Percentiles rank a stretch among this genome's conserved stretches.
Conservation (phyloP, 1,140 invertebrate genomes). For the Neomicropteryx cornuta region DNA sequence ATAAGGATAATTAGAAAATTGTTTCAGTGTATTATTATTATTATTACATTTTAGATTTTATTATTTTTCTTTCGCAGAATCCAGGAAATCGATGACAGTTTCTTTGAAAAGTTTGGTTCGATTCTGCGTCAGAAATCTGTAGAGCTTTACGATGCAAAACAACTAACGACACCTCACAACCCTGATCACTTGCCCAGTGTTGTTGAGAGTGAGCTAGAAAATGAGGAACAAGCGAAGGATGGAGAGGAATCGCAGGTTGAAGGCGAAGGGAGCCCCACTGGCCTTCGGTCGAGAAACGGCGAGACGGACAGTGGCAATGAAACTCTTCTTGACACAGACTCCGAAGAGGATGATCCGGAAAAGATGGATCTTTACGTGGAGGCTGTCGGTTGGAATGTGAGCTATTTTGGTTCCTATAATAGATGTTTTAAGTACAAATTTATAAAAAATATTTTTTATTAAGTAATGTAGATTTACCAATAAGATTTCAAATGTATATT, state of each 20-base stretch:
- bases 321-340: constrained; percentile 39
- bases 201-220: too few species aligned
- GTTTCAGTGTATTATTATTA: constrained; percentile 4
- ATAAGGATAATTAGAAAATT: constrained; percentile 1
- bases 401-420: constrained; percentile 24
- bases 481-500: background rate
- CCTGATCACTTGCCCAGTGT: too few species aligned
- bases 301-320: constrained; percentile 44
- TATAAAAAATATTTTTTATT: constrained; percentile 12
- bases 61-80: constrained; percentile 46
- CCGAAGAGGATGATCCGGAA: constrained; percentile 39
- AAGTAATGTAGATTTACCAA: constrained; percentile 9
- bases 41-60: constrained; percentile 11
- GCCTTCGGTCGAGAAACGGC: constrained; percentile 23
- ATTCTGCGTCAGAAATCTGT: constrained; percentile 54
- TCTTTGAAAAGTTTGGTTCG: constrained; percentile 69
- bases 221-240: constrained; percentile 31
- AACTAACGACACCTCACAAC: constrained; percentile 36
- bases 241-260: constrained; percentile 30
- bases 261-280: constrained; percentile 14
- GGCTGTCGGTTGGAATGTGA: constrained; percentile 61
- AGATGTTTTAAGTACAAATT: too few species aligned
- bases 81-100: constrained; percentile 65
- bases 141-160: constrained; percentile 37
- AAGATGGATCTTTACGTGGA: constrained; percentile 46